Conservation (phyloP, 2,113 vertebrate species). For the Bolborhynchus lineola region DNA sequence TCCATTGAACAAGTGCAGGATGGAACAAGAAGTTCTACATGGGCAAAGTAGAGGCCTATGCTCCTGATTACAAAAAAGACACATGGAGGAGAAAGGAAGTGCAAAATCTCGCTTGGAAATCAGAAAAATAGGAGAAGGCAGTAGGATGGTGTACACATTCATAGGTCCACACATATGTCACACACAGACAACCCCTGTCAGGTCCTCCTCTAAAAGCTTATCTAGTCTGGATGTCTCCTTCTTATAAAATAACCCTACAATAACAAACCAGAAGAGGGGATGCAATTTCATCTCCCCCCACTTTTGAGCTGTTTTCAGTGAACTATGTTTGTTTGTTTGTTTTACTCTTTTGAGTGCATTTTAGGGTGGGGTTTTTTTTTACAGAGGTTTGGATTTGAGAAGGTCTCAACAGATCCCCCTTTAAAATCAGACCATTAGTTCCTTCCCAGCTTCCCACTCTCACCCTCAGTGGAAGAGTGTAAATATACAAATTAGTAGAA, state of each 20-base stretch:
- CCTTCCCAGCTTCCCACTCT: neutral
- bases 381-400: neutral
- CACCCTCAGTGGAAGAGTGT: neutral
- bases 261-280: neutral
- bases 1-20: neutral
- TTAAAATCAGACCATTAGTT: neutral
- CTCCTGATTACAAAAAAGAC: neutral
- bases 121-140: neutral
- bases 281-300: neutral
- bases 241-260: rapidly evolving
- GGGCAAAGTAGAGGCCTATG: neutral
- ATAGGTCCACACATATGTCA: neutral
- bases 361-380: neutral
- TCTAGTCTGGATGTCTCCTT: neutral
- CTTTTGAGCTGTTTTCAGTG: neutral
- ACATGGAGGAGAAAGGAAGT: neutral
- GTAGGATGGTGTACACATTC: neutral
- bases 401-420: neutral
- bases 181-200: neutral
- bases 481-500: neutral
- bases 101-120: neutral
- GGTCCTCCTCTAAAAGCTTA: neutral
- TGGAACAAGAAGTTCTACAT: neutral
- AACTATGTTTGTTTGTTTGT: neutral
- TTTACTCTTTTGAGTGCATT: neutral